A percentile compares a stretch with the other conserved stretches of the same genome.
phyloP scores from a whole-genome alignment of 2,113 vertebrate genomes.

The Rana temporaria region DNA sequence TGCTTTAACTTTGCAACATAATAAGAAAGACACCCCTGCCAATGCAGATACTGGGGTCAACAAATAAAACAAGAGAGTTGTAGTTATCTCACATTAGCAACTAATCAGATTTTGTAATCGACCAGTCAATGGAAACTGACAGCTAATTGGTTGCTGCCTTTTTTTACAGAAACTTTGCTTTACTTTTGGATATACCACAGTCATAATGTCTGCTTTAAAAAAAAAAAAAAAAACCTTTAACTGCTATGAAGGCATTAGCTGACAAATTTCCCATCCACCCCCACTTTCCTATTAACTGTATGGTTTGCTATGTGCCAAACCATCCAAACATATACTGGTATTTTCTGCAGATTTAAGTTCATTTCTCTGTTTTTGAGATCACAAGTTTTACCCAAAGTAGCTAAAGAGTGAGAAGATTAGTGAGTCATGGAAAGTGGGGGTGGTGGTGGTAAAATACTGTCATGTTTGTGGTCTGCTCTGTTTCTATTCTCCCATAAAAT shows the following conservation, averaged over 20 bases:
- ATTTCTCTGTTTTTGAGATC: constrained; percentile 5
- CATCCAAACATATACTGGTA: constrained; percentile 7
- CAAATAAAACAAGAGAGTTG: too few species aligned
- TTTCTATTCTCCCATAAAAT: neutral
- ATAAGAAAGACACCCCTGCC: too few species aligned
- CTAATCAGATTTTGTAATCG: too few species aligned
- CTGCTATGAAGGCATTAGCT: constrained; percentile 9
- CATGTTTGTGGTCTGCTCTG: constrained; percentile 9
- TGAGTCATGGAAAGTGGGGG: constrained; percentile 15
- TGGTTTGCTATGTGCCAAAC: neutral
- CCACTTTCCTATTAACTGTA: neutral
- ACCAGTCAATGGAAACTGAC: too few species aligned
- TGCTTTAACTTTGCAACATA: too few species aligned
- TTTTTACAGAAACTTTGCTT: too few species aligned
- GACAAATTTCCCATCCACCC: neutral
- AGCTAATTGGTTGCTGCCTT: too few species aligned
- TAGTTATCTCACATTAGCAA: too few species aligned
- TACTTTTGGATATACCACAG: too few species aligned
- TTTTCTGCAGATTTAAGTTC: constrained; percentile 19
- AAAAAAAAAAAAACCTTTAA: too few species aligned
- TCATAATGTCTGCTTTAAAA: too few species aligned
- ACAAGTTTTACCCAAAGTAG: constrained; percentile 12
- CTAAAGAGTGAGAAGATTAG: neutral
- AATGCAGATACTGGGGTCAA: too few species aligned
- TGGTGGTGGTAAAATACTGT: neutral